Conservation (phyloP, 2,113 vertebrate genomes). For the Nansenia antarctica region DNA sequence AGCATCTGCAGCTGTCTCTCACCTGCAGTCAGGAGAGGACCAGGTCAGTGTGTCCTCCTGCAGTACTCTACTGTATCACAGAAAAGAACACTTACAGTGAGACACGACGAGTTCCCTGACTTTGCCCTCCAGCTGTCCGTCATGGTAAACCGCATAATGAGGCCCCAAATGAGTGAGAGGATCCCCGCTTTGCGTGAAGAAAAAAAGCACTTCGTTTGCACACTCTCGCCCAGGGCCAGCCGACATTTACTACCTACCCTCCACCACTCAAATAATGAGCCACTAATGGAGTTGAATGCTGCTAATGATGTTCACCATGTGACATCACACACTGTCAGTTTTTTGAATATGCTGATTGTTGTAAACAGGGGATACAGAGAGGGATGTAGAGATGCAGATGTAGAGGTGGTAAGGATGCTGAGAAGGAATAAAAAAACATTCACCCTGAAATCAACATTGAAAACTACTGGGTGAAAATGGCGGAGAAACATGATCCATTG, state of each 20-base stretch:
- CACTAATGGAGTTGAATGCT: constrained; percentile 5
- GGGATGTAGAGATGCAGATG: not conserved
- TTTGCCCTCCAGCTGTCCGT: constrained; percentile 14
- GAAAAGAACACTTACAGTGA: not conserved
- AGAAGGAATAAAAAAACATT: not conserved
- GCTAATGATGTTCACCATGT: constrained; percentile 14
- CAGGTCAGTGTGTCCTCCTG: not conserved
- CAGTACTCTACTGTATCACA: not conserved
- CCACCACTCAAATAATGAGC: constrained; percentile 18
- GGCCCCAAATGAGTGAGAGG: constrained; percentile 2
- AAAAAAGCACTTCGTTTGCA: constrained; percentile 12
- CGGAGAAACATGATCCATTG: not conserved
- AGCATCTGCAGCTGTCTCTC: not conserved
- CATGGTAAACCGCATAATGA: constrained; percentile 22
- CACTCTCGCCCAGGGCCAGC: constrained; percentile 1
- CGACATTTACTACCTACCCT: constrained; percentile 1
- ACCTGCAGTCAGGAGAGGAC: not conserved
- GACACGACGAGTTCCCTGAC: constrained; percentile 1
- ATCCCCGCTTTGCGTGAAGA: not conserved
- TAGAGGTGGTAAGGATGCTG: not conserved
- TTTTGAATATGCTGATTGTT: constrained; percentile 10
- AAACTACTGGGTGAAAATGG: not conserved
- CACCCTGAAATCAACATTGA: not conserved
- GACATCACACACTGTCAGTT: not conserved
- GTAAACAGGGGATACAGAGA: not conserved